Conservation (phyloP, 37 sponge, comb jelly and placozoan species). For the Oscarella lobularis region DNA sequence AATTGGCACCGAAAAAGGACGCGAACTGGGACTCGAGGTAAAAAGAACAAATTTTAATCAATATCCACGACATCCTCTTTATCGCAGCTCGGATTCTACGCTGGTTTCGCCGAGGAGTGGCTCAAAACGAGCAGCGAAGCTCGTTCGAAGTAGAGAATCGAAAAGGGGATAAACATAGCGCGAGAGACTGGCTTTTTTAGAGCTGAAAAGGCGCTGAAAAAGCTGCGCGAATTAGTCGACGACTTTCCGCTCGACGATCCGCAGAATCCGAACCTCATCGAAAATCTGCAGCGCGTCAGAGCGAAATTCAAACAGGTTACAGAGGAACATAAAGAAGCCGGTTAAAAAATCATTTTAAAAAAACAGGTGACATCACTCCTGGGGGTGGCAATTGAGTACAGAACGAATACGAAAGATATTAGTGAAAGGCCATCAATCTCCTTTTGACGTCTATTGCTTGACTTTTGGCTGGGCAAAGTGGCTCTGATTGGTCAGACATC, state of each 20-base stretch:
- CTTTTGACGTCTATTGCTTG: too few relatives aligned
- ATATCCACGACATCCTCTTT: not conserved
- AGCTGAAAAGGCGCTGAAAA: not conserved
- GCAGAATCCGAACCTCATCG: not conserved
- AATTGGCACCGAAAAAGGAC: not conserved
- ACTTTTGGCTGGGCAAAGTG: not conserved
- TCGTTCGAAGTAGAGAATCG: not conserved
- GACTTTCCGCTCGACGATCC: not conserved
- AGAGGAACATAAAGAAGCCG: too few relatives aligned
- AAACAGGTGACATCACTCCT: not conserved
- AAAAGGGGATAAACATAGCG: not conserved
- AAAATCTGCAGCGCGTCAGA: not conserved
- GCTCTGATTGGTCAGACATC: not conserved
- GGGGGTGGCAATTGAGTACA: not conserved
- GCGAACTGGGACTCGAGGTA: not conserved
- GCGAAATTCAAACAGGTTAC: slow-evolving; percentile 1
- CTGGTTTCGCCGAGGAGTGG: not conserved
- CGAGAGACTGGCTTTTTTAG: not conserved
- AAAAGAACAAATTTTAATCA: too few relatives aligned
- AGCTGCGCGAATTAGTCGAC: not conserved
- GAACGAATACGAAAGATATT: too few relatives aligned
- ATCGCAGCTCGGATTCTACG: not conserved
- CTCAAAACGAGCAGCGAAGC: not conserved
- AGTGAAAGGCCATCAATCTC: too few relatives aligned
- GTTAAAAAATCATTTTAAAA: too few relatives aligned